Percentiles rank a stretch among this genome's conserved stretches.
These are phyloP conservation scores for Scophthalmus maximus DNA, from an alignment of 2,113 vertebrate species.

Conservation along the genomic window DNA sequence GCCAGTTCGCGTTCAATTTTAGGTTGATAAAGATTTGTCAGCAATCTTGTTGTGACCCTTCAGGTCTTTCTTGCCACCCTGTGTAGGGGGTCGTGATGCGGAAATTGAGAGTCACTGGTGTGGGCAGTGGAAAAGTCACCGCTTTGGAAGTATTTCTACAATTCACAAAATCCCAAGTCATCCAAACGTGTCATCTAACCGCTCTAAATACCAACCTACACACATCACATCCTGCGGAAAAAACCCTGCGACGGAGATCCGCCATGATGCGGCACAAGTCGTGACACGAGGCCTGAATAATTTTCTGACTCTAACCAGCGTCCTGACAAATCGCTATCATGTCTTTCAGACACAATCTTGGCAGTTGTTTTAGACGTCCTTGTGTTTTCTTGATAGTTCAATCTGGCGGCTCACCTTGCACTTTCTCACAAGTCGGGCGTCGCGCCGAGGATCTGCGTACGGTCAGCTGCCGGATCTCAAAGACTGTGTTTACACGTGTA, in stretches of 20 bases:
- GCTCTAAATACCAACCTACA: not conserved
- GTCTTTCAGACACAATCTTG: not conserved
- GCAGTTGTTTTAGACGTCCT: not conserved
- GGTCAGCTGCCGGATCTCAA: conserved; percentile 54
- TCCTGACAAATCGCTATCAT: not conserved
- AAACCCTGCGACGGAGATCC: not conserved
- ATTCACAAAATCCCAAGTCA: not conserved
- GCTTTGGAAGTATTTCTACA: not conserved
- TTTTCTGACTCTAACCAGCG: not conserved
- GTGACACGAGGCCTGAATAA: not conserved
- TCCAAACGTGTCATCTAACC: not conserved
- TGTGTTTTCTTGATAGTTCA: not conserved
- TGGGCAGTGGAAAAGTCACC: not conserved
- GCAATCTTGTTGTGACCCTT: too few species aligned
- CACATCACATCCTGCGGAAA: conserved; percentile 40
- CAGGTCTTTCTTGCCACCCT: too few species aligned
- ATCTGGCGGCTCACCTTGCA: not conserved
- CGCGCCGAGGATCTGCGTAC: not conserved
- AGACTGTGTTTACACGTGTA: conserved; percentile 62
- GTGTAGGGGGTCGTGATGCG: too few species aligned
- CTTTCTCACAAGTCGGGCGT: too few species aligned
- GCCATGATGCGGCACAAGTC: not conserved
- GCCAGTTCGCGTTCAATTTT: too few species aligned
- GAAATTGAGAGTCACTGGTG: not conserved
- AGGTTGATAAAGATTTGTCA: too few species aligned